Evolutionary conservation across 1,140 invertebrate species (phyloP).

Genomic region (Aphelenchoides avenae): DNA sequence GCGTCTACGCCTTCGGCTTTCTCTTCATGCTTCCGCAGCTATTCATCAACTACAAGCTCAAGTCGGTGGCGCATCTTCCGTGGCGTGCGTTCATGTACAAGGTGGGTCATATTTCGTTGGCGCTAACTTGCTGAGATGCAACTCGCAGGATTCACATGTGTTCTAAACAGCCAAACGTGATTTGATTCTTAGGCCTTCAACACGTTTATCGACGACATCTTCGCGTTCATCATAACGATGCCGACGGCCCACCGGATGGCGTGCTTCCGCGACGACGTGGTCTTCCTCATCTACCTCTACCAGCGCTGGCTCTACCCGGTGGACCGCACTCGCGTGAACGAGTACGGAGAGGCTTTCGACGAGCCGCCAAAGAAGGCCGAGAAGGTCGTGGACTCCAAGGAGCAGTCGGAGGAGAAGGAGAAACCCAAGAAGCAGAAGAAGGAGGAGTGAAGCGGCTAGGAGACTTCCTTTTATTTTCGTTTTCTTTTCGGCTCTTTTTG

Average conservation of each 20-base stretch:
- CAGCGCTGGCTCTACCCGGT: constrained; percentile 96
- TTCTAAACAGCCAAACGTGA: no score
- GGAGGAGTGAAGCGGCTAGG: no score
- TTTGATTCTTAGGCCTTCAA: constrained; percentile 80
- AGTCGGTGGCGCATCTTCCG: constrained; percentile 94
- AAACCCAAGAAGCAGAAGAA: no score
- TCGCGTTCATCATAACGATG: constrained; percentile 97
- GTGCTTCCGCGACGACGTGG: constrained; percentile 89
- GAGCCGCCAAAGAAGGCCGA: constrained; percentile 51
- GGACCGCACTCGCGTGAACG: constrained; percentile 77
- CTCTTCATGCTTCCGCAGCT: constrained; percentile 96
- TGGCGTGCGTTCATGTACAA: constrained; percentile 98
- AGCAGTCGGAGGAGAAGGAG: no score
- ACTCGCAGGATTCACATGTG: no score
- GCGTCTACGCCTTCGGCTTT: constrained; percentile 96
- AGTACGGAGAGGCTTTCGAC: constrained; percentile 64
- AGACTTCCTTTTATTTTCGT: no score
- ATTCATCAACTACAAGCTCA: constrained; percentile 94
- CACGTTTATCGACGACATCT: constrained; percentile 97
- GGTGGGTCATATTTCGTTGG: constrained; percentile 61
- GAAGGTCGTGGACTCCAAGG: no score
- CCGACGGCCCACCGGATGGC: constrained; percentile 90
- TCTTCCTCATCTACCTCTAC: constrained; percentile 92
- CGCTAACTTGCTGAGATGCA: no score
- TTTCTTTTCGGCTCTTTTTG: no score